A percentile compares a stretch with the other conserved stretches of the same genome.
Evolutionary conservation across 2,113 vertebrate species (phyloP).

Genomic region (Calidris pugnax): DNA sequence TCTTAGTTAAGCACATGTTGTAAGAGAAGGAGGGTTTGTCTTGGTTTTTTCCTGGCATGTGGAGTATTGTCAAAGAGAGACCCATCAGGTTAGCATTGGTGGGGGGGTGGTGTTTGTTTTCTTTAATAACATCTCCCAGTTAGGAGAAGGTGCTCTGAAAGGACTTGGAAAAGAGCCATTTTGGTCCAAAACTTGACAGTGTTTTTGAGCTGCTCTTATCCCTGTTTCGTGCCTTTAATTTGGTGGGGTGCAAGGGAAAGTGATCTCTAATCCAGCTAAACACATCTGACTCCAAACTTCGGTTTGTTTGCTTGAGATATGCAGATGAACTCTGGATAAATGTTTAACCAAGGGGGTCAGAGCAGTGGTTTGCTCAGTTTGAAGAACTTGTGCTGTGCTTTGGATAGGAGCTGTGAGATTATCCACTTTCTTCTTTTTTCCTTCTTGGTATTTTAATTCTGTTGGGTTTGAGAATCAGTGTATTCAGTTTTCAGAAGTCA

Average conservation of each 20-base stretch:
- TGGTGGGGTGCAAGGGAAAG: neutral
- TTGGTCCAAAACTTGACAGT: neutral
- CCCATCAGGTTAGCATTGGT: neutral
- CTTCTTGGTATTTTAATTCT: neutral
- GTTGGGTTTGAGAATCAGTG: neutral
- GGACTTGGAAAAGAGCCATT: neutral
- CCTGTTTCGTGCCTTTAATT: neutral
- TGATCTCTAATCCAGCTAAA: neutral
- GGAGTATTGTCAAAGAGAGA: neutral
- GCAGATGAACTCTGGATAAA: conserved; percentile 41
- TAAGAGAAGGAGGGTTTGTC: neutral
- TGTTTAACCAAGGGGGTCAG: conserved; percentile 53
- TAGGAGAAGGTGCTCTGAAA: neutral
- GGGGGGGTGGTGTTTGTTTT: neutral
- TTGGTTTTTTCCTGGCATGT: neutral
- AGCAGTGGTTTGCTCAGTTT: conserved; percentile 17
- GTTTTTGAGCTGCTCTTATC: neutral
- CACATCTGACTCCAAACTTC: neutral
- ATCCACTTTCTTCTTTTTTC: neutral
- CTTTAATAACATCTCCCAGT: neutral
- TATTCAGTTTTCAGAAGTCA: neutral
- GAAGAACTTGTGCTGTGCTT: conserved; percentile 18
- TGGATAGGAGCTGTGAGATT: neutral
- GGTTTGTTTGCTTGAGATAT: conserved; percentile 11
- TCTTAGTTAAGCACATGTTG: neutral